Conservation (phyloP, 1,140 invertebrate genomes). For the Tetramorium simillimum region DNA sequence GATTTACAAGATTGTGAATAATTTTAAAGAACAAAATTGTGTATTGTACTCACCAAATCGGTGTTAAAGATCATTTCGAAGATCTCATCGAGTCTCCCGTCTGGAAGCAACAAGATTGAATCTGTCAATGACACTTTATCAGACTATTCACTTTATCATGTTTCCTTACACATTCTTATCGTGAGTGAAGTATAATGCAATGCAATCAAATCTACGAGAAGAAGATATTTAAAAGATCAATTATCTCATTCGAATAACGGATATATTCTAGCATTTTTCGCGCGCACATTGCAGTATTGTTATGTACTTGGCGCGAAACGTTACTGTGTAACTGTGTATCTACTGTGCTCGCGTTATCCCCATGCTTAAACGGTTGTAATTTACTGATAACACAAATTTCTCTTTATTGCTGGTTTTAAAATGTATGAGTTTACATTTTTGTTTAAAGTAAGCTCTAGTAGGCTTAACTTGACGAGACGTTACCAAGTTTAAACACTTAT, state of each 20-base stretch:
- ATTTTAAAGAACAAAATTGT: background rate
- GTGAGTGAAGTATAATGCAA: background rate
- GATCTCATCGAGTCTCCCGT: background rate
- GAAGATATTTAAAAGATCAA: slow-evolving; percentile 2
- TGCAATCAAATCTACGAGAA: slow-evolving; percentile 1
- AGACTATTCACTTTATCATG: background rate
- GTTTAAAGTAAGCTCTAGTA: background rate
- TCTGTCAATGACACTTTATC: slow-evolving; percentile 5
- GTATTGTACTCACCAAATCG: slow-evolving; percentile 1
- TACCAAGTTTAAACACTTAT: background rate
- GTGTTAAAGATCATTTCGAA: background rate
- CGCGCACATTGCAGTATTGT: background rate
- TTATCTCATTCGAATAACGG: background rate
- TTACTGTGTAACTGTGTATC: background rate
- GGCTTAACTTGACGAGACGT: background rate
- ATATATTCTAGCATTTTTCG: background rate
- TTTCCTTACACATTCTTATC: slow-evolving; percentile 16
- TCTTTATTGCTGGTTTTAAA: slow-evolving; percentile 5
- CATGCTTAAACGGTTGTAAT: background rate
- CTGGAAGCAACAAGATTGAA: background rate
- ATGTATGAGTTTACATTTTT: background rate
- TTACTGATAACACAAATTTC: background rate
- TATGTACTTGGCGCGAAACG: background rate
- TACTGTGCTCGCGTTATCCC: background rate
- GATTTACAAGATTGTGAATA: background rate